Conservation (phyloP, 2,888 invertebrate genomes). For the Lacanobia oleracea region DNA sequence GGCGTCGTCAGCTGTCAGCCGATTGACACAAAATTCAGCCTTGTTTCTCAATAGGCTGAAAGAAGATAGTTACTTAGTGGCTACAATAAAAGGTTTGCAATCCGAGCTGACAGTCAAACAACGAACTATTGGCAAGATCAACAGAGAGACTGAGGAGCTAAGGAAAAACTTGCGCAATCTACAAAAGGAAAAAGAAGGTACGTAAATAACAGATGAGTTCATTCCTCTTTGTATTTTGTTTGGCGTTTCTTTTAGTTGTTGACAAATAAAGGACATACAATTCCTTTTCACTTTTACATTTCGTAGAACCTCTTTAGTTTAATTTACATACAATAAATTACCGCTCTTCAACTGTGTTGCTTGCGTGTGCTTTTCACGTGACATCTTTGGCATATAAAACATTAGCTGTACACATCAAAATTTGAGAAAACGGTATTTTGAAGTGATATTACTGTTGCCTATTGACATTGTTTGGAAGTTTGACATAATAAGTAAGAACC, state of each 20-base stretch:
- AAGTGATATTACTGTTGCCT: not conserved
- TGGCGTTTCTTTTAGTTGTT: conserved; percentile 37
- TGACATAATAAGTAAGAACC: not conserved
- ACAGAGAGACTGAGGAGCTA: conserved; percentile 94
- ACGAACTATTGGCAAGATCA: conserved; percentile 93
- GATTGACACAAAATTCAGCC: conserved; percentile 90
- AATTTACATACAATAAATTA: conserved; percentile 63
- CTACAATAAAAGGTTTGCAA: conserved; percentile 95
- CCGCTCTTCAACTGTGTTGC: conserved; percentile 36
- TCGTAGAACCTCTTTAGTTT: conserved; percentile 55
- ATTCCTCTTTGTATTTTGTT: conserved; percentile 25
- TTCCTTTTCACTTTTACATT: conserved; percentile 59
- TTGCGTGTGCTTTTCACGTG: conserved; percentile 50
- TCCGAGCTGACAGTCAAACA: conserved; percentile 94
- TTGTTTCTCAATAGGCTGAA: conserved; percentile 89
- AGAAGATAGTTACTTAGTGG: conserved; percentile 94
- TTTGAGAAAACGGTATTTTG: conserved; percentile 25
- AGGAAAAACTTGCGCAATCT: conserved; percentile 94
- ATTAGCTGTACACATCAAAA: conserved; percentile 38
- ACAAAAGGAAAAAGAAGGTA: conserved; percentile 94
- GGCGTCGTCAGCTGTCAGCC: conserved; percentile 87
- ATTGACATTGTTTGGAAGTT: conserved; percentile 5
- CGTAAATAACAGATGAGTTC: conserved; percentile 25
- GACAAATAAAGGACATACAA: conserved; percentile 40
- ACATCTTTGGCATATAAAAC: conserved; percentile 55